Evolutionary conservation across 1,140 invertebrate genomes (phyloP), one percentile per base, ranked within the genome.

Genomic region (Hypsibius dujardini): DNA sequence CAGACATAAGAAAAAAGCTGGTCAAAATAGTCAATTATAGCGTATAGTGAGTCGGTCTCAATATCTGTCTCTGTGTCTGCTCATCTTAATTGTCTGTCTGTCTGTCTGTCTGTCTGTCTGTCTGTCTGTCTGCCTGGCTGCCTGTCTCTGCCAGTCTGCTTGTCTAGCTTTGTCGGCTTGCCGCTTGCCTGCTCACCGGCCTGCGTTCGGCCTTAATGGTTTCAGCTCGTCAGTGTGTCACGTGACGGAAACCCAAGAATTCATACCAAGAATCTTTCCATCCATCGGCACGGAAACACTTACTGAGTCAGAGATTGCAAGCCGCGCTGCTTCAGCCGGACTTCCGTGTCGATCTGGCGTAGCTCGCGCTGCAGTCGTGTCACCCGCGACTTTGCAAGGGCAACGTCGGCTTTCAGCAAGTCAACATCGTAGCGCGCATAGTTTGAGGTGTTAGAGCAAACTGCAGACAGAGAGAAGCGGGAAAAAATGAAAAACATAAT

Each of bases 401-500:
- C 87, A 46, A 97, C 88, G 80, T 96, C 93, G 47, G 89, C 88
- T 78, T 92, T 90, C 47, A 97, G 82, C 46, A 94, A 82, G 77
- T 96, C 92, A 42, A 92, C 91, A 81, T 96, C 92, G 78, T 93
- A 94, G 76, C 92, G 90, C 47, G 90, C 92, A 77, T 89, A 90
- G 74, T 87, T 86, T 82, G 90, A 90, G 69, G 88, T 87, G 75
- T 88, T 90, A 69, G 92, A 95, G 82, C 90, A 92, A 77, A 95
- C 90, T 94, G 81, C 28, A 79, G 77, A 72, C 69, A 76, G 75
- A 75, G 75, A 28, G 28, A 28, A 28, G 28, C 28, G 28, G 28
- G 28, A 28, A 28, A 28, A 28, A 28, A 28, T 28, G 28, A 28
- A 28, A 28, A 28, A 28, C 28, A 28, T 28, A 28, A 28, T 28